These are phyloP conservation scores for Psephotus haematonotus DNA, from an alignment of 2,113 vertebrate species.

Conservation along the genomic window DNA sequence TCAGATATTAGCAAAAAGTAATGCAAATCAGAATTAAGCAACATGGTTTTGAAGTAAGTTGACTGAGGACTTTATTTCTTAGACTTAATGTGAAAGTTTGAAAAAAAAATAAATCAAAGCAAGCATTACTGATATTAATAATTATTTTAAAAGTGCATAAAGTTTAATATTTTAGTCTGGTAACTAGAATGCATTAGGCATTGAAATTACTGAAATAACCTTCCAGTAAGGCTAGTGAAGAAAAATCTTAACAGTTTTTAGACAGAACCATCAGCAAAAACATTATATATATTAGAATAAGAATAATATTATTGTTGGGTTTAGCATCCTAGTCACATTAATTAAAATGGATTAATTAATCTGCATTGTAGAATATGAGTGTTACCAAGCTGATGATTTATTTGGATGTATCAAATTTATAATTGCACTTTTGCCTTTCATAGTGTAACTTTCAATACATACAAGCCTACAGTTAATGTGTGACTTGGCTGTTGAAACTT, in stretches of 20 bases:
- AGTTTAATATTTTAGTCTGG: constrained; percentile 17
- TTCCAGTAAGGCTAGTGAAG: background rate
- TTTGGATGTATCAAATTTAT: background rate
- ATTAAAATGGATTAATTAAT: background rate
- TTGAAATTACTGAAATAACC: constrained; percentile 24
- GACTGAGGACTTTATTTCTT: constrained; percentile 48
- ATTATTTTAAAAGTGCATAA: constrained; percentile 13
- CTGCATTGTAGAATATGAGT: background rate
- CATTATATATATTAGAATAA: background rate
- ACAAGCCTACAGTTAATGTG: background rate
- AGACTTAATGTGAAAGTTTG: background rate
- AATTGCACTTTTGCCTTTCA: rapidly evolving
- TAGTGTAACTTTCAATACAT: background rate
- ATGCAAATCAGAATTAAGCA: constrained; percentile 70
- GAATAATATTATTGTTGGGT: background rate
- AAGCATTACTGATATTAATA: constrained; percentile 39
- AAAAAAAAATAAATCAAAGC: background rate
- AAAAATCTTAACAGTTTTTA: background rate
- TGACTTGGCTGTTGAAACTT: background rate
- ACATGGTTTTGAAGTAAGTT: constrained; percentile 64
- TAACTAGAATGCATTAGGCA: background rate
- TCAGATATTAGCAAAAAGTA: constrained; percentile 67
- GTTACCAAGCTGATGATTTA: background rate
- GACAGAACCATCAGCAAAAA: background rate
- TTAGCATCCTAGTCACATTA: background rate